phyloP scores from a whole-genome alignment of 1,140 invertebrate genomes.

The Pissodes strobi region DNA sequence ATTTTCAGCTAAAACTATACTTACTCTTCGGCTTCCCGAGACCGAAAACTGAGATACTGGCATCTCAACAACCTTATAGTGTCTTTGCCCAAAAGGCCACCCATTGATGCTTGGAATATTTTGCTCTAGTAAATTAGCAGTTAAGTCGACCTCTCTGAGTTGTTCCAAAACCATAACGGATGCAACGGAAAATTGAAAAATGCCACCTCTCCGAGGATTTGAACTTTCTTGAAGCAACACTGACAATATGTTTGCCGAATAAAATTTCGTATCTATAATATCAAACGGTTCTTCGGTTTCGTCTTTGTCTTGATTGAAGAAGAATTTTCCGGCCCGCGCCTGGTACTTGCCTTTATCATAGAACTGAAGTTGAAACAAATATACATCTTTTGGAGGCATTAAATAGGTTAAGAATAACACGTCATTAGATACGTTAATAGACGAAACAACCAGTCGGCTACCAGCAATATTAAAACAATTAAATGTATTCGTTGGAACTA shows the following conservation, averaged over 20 bases:
- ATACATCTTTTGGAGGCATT: conserved; percentile 32
- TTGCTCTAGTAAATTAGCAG: conserved; percentile 60
- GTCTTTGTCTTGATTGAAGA: conserved; percentile 38
- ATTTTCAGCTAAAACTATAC: conserved; percentile 81
- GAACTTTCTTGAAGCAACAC: conserved; percentile 68
- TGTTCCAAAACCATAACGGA: conserved; percentile 56
- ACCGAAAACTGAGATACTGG: conserved; percentile 76
- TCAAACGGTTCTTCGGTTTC: conserved; percentile 62
- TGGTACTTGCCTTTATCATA: conserved; percentile 5
- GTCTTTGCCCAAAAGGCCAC: conserved; percentile 44
- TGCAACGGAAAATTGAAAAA: conserved; percentile 70
- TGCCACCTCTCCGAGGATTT: conserved; percentile 61
- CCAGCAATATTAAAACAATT: conserved; percentile 57
- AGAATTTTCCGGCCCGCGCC: conserved; percentile 39
- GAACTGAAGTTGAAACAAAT: conserved; percentile 33
- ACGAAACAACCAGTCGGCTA: conserved; percentile 45
- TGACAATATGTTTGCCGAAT: conserved; percentile 77
- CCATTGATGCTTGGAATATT: conserved; percentile 33
- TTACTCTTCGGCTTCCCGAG: conserved; percentile 85
- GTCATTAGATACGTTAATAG: conserved; percentile 50
- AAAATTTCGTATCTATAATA: conserved; percentile 69
- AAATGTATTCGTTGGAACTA: conserved; percentile 60
- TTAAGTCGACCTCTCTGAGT: conserved; percentile 56
- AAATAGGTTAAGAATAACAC: conserved; percentile 47
- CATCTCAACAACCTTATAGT: conserved; percentile 71